Evolutionary conservation across 2,113 vertebrate species (phyloP).

Genomic region (Colinus virginianus): DNA sequence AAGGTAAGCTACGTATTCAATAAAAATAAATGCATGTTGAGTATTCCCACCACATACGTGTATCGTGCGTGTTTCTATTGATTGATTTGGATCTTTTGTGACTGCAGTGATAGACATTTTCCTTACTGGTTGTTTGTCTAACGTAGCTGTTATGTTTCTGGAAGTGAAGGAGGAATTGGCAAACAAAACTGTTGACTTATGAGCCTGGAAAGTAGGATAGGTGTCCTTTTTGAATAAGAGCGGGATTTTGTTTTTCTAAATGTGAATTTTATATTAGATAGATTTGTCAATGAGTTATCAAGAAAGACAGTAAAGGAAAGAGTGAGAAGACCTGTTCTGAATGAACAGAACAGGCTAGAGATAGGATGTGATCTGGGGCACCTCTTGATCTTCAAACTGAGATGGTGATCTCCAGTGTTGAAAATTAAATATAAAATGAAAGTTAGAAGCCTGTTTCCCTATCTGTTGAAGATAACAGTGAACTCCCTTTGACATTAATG

Average conservation of each 20-base stretch:
- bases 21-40: background rate
- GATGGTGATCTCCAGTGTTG: background rate
- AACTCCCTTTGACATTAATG: background rate
- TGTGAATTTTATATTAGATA: background rate
- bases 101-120: background rate
- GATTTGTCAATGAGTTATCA: background rate
- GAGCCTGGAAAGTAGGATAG: background rate
- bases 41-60: background rate
- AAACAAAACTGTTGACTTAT: background rate
- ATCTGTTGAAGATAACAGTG: background rate
- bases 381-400: background rate
- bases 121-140: background rate
- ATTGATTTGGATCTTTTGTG: background rate
- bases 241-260: background rate
- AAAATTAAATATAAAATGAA: background rate
- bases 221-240: background rate
- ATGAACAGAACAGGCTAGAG: background rate
- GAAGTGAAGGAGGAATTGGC: background rate
- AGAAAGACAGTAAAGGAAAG: background rate
- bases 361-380: background rate
- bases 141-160: background rate
- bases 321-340: background rate
- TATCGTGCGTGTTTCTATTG: background rate
- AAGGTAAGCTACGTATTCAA: slow-evolving; percentile 81
- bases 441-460: background rate